Evolutionary conservation across 2,888 invertebrate species (phyloP).

Genomic region (Temnothorax unifasciatus): DNA sequence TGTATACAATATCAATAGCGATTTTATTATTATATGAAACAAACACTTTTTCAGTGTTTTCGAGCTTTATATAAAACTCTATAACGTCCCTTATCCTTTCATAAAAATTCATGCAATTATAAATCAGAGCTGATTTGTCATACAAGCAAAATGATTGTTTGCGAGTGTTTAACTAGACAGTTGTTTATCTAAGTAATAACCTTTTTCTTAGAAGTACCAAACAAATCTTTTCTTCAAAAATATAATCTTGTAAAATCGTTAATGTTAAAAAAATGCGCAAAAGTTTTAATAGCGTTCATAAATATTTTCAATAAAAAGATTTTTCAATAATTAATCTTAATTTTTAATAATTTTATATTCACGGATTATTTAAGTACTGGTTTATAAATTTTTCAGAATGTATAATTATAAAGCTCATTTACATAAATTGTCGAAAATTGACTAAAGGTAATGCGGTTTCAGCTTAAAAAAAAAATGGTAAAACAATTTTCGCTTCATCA

Average conservation of each 20-base stretch:
- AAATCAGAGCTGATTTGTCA: background rate
- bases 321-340: conserved; percentile 25
- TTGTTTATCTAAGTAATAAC: background rate
- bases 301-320: background rate
- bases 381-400: background rate
- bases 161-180: background rate
- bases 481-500: conserved; percentile 16
- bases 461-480: background rate
- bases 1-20: conserved; percentile 17
- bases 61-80: no score
- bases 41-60: background rate
- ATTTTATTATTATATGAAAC: conserved; percentile 28
- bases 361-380: background rate
- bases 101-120: conserved; percentile 18
- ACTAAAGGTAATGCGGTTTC: background rate
- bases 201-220: background rate
- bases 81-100: background rate
- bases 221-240: background rate
- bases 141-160: background rate
- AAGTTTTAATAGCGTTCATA: background rate
- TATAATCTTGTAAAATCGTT: background rate
- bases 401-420: conserved; percentile 4
- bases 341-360: background rate
- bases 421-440: conserved; percentile 31
- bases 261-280: background rate